Evolutionary conservation across 2,113 vertebrate genomes (phyloP), one percentile per base, ranked within the genome.

Genomic region (Salvelinus fontinalis): DNA sequence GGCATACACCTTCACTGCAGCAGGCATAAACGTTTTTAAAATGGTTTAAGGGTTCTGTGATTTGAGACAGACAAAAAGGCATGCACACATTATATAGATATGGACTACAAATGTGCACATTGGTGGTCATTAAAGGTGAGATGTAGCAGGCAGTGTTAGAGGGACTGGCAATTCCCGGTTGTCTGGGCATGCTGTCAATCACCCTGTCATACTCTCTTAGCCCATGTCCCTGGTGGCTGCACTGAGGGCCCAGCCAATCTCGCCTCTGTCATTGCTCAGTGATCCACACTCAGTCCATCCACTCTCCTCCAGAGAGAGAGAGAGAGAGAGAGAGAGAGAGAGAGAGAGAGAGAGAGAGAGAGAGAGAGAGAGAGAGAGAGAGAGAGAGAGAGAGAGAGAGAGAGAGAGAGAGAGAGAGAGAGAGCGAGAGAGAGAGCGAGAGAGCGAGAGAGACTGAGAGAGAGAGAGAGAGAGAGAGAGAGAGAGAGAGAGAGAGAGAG

Each of bases 281-380:
- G 87, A 90, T 86, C 83, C 90, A 84, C 78, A 85, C 79, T 76
- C 72, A 77, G 83, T 79, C 86, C 83, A 81, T 76, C 80, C 74
- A 65, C 75, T 85, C 74, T 75, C 75, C 76, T 80, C 70, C 70
- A 51, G 22, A 64, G 60, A 67, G 26, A 11, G 65, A 4, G 8
- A 26, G 12, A 6, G 9, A 12, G 65, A 24, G 65, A 6, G 12
- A 27, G 12, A 27, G 22, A 29, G 7, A 3, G 64, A 14, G 64
- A 27, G n/a, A 44, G 51, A 39, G 12, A 60, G n/a, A 44, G 51
- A 39, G 12, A 60, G 26, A 51, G 22, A 64, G 60, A 67, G 26
- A 9, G 65, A 4, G 8, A 26, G 12, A 6, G 9, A 12, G 65
- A 24, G 65, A 20, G 24, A 27, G 11, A 27, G 22, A 66, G 7